These are phyloP conservation scores for Drosophila peninsularis DNA, from an alignment of 2,888 invertebrate genomes.

Conservation along the genomic window DNA sequence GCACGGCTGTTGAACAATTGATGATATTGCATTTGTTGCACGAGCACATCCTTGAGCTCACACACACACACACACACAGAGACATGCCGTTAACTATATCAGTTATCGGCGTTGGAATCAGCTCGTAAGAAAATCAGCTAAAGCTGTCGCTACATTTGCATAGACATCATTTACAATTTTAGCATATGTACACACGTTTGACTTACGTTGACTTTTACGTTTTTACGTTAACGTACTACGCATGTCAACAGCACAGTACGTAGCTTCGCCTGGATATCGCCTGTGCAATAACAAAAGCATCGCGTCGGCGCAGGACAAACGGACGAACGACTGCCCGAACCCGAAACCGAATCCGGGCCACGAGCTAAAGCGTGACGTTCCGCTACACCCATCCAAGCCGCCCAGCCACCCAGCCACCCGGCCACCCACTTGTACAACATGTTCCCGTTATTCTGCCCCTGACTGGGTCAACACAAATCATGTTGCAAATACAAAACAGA, in stretches of 20 bases:
- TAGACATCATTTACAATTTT: conserved; percentile 32
- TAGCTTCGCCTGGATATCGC: conserved; percentile 25
- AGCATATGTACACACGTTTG: conserved; percentile 19
- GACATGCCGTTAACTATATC: conserved; percentile 12
- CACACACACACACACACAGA: neutral
- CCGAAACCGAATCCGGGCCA: neutral
- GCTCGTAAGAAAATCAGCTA: conserved; percentile 29
- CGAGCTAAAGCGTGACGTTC: conserved; percentile 7
- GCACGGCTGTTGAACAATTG: conserved; percentile 37
- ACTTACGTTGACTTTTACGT: conserved; percentile 35
- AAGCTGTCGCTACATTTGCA: conserved; percentile 23
- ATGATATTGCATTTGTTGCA: conserved; percentile 21
- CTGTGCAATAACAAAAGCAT: conserved; percentile 28
- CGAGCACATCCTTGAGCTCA: conserved; percentile 26
- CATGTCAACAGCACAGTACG: conserved; percentile 35
- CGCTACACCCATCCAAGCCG: neutral
- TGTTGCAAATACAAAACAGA: conserved; percentile 42
- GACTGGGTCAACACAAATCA: conserved; percentile 63
- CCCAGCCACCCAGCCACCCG: neutral
- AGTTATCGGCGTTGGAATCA: conserved; percentile 25
- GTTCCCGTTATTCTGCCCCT: conserved; percentile 33
- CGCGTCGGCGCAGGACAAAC: conserved; percentile 54
- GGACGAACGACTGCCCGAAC: neutral
- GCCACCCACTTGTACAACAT: conserved; percentile 16
- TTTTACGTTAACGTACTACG: conserved; percentile 41